Percentiles rank a stretch among this genome's conserved stretches.
Evolutionary conservation across 2,888 invertebrate species (phyloP).

Genomic region (Lepas anatifera): DNA sequence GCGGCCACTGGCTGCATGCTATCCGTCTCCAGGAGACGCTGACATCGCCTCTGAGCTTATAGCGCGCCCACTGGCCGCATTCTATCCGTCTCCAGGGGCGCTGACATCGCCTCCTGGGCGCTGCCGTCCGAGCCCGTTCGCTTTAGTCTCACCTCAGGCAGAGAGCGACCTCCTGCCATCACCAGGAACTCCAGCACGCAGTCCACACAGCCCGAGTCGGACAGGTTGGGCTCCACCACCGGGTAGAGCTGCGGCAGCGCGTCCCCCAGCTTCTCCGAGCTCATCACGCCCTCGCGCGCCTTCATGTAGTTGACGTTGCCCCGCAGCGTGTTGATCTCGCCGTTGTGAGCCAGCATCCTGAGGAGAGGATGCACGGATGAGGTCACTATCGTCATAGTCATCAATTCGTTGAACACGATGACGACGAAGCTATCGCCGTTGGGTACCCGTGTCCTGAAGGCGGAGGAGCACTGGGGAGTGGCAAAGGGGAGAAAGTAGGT

Average conservation of each 20-base stretch:
- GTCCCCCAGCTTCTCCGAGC: constrained; percentile 67
- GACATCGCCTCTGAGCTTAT: no score
- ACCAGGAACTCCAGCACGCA: constrained; percentile 95
- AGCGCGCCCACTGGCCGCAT: no score
- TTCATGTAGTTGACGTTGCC: constrained; percentile 99
- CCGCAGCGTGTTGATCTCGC: constrained; percentile 96
- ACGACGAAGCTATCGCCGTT: no score
- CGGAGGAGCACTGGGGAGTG: no score
- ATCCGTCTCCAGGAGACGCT: no score
- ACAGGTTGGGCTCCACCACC: constrained; percentile 92
- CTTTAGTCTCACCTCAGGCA: constrained; percentile 72
- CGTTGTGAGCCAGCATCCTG: constrained; percentile 91
- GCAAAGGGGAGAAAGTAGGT: no score
- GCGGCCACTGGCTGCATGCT: no score
- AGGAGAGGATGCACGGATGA: neutral
- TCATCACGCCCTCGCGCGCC: constrained; percentile 96
- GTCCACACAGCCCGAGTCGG: constrained; percentile 95
- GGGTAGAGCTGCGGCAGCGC: constrained; percentile 82
- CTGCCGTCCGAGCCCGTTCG: neutral
- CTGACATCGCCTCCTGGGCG: neutral
- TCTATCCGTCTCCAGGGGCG: no score
- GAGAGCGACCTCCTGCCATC: constrained; percentile 75
- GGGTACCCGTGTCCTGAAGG: no score
- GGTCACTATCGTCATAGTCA: neutral
- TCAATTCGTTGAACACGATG: no score